A percentile compares a stretch with the other conserved stretches of the same genome.
Conservation (phyloP, 2,113 vertebrate species). For the Globicephala melas region DNA sequence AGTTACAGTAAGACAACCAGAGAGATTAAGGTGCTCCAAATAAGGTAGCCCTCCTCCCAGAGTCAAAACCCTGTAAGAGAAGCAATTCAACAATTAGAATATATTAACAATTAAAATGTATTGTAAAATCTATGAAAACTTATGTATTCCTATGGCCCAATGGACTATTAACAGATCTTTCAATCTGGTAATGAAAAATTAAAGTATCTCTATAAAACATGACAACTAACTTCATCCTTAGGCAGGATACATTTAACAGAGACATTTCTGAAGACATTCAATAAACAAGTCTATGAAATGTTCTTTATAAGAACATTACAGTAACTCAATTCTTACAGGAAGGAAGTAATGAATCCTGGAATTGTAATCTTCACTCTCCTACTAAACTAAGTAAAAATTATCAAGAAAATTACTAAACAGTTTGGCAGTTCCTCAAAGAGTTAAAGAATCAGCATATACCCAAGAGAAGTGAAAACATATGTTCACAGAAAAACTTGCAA, state of each 20-base stretch:
- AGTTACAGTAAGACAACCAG: conserved; percentile 94
- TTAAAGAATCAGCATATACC: background rate
- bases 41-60: conserved; percentile 93
- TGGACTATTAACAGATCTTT: background rate
- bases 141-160: background rate
- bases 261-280: background rate
- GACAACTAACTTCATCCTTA: background rate
- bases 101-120: background rate
- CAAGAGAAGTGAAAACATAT: background rate
- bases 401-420: background rate
- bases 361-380: background rate
- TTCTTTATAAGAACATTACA: background rate
- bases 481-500: background rate
- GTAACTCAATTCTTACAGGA: background rate
- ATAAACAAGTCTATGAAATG: background rate
- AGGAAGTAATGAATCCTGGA: background rate
- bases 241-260: background rate
- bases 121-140: accelerated
- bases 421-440: background rate
- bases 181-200: background rate
- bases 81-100: background rate
- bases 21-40: conserved; percentile 96
- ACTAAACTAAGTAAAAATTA: background rate
- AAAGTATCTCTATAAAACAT: background rate
- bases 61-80: conserved; percentile 89